Evolutionary conservation across 2,113 vertebrate genomes (phyloP).

Genomic region (Dasyornis broadbenti): DNA sequence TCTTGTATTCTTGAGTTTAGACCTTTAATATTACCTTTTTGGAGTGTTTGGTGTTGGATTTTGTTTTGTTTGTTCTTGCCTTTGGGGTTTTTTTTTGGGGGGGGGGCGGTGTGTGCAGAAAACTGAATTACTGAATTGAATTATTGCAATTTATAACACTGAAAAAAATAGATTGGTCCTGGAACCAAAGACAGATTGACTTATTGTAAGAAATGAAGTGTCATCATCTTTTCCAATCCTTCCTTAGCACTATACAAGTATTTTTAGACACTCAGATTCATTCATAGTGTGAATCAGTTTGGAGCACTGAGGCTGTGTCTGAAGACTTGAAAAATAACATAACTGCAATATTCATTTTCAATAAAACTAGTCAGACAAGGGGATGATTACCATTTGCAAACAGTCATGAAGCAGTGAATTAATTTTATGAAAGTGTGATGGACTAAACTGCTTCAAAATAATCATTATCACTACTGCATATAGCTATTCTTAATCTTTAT

Average conservation of each 20-base stretch:
- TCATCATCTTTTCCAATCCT: neutral
- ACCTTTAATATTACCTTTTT: neutral
- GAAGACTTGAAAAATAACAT: neutral
- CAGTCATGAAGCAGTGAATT: neutral
- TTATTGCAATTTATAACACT: neutral
- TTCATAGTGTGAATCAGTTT: neutral
- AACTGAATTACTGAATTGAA: neutral
- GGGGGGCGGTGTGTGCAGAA: neutral
- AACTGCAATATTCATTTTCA: neutral
- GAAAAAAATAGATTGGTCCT: neutral
- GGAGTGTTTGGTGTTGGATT: neutral
- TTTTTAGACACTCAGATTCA: neutral
- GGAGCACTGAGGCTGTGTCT: neutral
- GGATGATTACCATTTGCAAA: constrained; percentile 22
- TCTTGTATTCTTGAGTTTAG: neutral
- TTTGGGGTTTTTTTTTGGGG: fast-evolving
- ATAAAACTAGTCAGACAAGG: constrained; percentile 18
- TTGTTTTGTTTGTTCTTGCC: neutral
- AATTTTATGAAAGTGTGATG: constrained; percentile 9
- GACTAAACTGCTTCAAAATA: neutral
- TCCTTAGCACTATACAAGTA: neutral
- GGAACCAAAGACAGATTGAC: neutral
- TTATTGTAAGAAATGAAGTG: neutral
- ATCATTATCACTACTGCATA: neutral
- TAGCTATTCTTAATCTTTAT: neutral